phyloP scores from a whole-genome alignment of 2,888 invertebrate genomes.

The Leistus spinibarbis region DNA sequence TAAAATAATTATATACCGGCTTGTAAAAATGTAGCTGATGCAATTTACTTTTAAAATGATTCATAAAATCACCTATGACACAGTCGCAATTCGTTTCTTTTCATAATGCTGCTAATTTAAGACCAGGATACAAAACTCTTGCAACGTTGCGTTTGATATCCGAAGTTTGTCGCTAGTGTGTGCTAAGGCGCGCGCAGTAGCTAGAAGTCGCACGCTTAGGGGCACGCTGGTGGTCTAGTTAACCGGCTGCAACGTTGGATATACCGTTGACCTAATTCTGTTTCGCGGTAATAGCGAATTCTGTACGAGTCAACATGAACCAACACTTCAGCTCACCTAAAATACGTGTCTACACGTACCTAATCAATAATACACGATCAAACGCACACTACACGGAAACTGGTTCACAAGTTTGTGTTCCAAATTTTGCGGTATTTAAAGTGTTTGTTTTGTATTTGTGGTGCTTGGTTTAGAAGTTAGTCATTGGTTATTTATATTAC shows the following conservation, averaged over 20 bases:
- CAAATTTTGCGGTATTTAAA: neutral
- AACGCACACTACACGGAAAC: neutral
- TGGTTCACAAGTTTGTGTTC: conserved; percentile 10
- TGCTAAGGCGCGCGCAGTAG: neutral
- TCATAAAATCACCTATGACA: neutral
- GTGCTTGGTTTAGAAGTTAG: neutral
- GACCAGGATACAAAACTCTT: neutral
- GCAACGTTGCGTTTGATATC: too few relatives aligned
- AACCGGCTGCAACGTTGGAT: neutral
- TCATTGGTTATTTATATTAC: too few relatives aligned
- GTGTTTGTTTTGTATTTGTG: neutral
- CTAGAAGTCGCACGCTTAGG: neutral
- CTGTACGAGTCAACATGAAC: neutral
- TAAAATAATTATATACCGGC: neutral
- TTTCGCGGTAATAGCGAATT: conserved; percentile 5
- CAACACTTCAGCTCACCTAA: neutral
- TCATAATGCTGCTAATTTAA: neutral
- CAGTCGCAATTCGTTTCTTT: neutral
- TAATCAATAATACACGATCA: neutral
- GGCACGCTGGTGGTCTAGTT: neutral
- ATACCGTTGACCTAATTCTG: conserved; percentile 6
- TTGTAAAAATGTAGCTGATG: neutral
- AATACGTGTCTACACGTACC: conserved; percentile 4
- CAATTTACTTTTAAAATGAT: neutral
- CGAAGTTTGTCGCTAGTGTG: neutral